Evolutionary conservation across 2,797 vertebrate genomes (phyloP).

Genomic region (Botia kubotai): DNA sequence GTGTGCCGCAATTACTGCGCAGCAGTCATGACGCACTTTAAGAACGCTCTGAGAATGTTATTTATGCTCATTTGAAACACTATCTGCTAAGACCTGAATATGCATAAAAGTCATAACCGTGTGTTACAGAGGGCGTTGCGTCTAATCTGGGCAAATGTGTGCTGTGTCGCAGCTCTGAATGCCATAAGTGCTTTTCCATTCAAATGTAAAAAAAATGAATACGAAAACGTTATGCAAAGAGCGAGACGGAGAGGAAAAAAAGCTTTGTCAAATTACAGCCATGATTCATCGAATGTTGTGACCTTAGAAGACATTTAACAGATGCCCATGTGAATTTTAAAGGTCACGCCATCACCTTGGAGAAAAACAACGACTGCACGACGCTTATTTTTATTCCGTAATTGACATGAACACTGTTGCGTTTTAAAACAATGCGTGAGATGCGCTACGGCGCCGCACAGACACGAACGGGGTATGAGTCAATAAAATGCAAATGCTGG

Average conservation of each 20-base stretch:
- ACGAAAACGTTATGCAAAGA: slow-evolving; percentile 15
- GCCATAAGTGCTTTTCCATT: slow-evolving; percentile 44
- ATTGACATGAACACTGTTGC: slow-evolving; percentile 26
- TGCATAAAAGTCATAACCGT: slow-evolving; percentile 13
- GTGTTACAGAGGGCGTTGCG: slow-evolving; percentile 11
- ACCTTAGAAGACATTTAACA: slow-evolving; percentile 58
- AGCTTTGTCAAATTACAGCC: slow-evolving; percentile 49
- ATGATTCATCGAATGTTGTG: slow-evolving; percentile 55
- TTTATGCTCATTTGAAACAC: slow-evolving; percentile 23
- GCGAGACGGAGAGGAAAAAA: slow-evolving; percentile 10
- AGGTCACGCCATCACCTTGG: slow-evolving; percentile 43
- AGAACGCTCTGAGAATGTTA: neutral
- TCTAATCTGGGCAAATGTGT: slow-evolving; percentile 13
- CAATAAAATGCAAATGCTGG: neutral
- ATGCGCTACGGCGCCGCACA: neutral
- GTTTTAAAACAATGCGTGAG: slow-evolving; percentile 1
- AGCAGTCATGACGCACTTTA: slow-evolving; percentile 2
- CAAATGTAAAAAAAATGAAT: slow-evolving; percentile 16
- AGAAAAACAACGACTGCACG: slow-evolving; percentile 38
- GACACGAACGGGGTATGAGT: neutral
- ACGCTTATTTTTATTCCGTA: slow-evolving; percentile 25
- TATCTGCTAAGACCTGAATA: slow-evolving; percentile 16
- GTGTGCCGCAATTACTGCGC: neutral
- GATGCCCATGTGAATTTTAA: slow-evolving; percentile 48
- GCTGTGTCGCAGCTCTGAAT: slow-evolving; percentile 2